These are phyloP conservation scores for Ferdinandea cuprea DNA, from an alignment of 2,888 invertebrate genomes.

Conservation along the genomic window DNA sequence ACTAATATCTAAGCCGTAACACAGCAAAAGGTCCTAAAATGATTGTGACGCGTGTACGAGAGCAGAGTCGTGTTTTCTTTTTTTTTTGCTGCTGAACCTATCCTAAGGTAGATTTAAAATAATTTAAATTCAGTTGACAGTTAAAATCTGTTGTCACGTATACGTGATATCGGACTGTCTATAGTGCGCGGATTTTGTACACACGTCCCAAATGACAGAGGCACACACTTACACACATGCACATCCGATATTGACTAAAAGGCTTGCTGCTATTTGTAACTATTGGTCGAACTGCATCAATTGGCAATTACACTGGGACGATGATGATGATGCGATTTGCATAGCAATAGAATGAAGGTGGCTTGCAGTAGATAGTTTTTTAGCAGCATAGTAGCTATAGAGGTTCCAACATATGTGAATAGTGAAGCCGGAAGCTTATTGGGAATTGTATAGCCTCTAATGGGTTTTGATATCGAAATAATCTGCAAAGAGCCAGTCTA, in stretches of 20 bases:
- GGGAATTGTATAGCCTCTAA: slow-evolving; percentile 12
- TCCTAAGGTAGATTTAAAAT: slow-evolving; percentile 55
- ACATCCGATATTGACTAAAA: background rate
- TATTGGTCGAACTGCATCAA: slow-evolving; percentile 72
- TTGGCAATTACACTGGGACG: slow-evolving; percentile 59
- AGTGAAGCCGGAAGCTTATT: slow-evolving; percentile 6
- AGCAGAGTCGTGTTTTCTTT: slow-evolving; percentile 27
- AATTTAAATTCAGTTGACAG: slow-evolving; percentile 70
- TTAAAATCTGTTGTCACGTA: slow-evolving; percentile 61
- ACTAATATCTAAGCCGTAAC: slow-evolving; percentile 61
- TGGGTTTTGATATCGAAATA: slow-evolving; percentile 60
- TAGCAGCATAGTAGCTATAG: background rate
- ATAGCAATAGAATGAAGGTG: slow-evolving; percentile 61
- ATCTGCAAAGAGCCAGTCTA: slow-evolving; percentile 29
- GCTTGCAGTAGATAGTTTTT: slow-evolving; percentile 28
- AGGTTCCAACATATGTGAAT: too few relatives aligned
- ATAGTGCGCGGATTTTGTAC: slow-evolving; percentile 38
- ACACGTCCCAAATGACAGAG: slow-evolving; percentile 28
- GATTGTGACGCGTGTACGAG: slow-evolving; percentile 36
- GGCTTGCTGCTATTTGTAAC: slow-evolving; percentile 37
- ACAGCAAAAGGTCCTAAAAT: slow-evolving; percentile 44
- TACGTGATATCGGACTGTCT: slow-evolving; percentile 54
- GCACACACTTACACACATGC: background rate
- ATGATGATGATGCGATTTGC: slow-evolving; percentile 67
- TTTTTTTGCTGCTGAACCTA: background rate